These are phyloP conservation scores for Aphelinus certus DNA, from an alignment of 1,140 invertebrate genomes.

Conservation along the genomic window DNA sequence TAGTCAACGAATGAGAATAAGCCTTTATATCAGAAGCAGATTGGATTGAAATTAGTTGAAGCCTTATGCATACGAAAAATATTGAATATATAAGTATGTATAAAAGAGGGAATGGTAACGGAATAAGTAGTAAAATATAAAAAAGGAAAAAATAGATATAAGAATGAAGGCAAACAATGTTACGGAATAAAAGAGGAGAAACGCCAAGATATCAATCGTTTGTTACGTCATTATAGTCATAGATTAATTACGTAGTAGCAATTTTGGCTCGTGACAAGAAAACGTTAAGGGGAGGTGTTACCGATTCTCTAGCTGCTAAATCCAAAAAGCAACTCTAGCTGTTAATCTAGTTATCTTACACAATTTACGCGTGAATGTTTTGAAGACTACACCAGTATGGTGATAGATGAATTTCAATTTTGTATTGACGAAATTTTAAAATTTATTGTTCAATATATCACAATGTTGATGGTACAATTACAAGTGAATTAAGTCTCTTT, in stretches of 20 bases:
- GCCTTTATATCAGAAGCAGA: too few relatives aligned
- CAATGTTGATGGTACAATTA: too few relatives aligned
- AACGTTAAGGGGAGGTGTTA: constrained; percentile 13
- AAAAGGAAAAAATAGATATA: neutral
- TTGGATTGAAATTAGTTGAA: too few relatives aligned
- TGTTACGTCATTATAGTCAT: neutral
- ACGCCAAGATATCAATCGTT: constrained; percentile 43
- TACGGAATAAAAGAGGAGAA: constrained; percentile 39
- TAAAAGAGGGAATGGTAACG: neutral
- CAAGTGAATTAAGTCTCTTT: too few relatives aligned
- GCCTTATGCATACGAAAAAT: too few relatives aligned
- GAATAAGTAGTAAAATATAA: neutral
- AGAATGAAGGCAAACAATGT: constrained; percentile 8
- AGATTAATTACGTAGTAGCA: constrained; percentile 2
- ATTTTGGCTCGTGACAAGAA: constrained; percentile 2
- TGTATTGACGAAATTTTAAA: too few relatives aligned
- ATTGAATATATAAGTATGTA: constrained; percentile 1
- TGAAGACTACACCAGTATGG: too few relatives aligned
- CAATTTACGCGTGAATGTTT: too few relatives aligned
- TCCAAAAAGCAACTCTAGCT: neutral
- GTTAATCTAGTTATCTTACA: neutral
- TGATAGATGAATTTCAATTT: too few relatives aligned
- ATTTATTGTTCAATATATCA: too few relatives aligned
- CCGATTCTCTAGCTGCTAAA: neutral
- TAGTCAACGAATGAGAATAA: too few relatives aligned